Conservation (phyloP, 2,888 invertebrate genomes). For the Camptogramma bilineatum region DNA sequence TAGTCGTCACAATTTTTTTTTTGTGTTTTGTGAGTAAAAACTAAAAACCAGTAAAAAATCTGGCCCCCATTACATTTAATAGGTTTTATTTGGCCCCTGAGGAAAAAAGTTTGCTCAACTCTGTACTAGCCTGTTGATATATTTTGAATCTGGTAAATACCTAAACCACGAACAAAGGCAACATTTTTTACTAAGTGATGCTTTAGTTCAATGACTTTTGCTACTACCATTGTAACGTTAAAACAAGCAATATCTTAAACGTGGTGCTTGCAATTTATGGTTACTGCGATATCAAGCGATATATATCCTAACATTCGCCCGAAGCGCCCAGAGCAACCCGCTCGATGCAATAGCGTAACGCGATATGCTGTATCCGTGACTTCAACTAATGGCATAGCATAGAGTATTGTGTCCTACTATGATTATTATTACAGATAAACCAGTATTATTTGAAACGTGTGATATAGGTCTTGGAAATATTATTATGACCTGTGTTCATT, state of each 20-base stretch:
- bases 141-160: neutral
- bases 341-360: neutral
- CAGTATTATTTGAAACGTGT: neutral
- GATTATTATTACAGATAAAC: neutral
- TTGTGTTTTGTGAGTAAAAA: no score
- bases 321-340: neutral
- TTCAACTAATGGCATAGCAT: neutral
- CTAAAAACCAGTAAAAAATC: no score
- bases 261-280: neutral
- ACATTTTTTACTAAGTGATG: neutral
- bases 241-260: neutral
- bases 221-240: neutral
- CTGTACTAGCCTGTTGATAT: no score
- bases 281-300: neutral
- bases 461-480: neutral
- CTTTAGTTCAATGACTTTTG: no score
- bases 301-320: neutral
- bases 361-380: neutral
- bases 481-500: no score
- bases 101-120: no score
- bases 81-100: no score
- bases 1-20: no score
- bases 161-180: neutral
- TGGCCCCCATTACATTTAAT: no score
- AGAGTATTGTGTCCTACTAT: neutral